Conservation (phyloP, 2,113 vertebrate species). For the Brienomyrus longianalis region DNA sequence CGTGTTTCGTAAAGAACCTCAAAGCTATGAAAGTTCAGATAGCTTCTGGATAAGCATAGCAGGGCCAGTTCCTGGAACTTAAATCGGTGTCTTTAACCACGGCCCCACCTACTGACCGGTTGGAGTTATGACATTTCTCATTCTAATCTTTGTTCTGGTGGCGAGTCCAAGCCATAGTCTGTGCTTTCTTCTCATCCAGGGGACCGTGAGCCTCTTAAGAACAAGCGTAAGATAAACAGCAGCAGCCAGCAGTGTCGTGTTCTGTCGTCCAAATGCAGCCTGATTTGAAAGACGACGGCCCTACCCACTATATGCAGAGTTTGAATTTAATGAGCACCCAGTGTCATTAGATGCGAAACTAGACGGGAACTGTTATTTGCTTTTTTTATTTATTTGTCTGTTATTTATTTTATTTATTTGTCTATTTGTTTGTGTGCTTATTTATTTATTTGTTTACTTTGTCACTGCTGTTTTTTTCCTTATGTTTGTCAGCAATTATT, state of each 20-base stretch:
- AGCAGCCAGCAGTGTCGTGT: background rate
- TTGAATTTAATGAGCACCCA: slow-evolving; percentile 10
- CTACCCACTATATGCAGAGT: background rate
- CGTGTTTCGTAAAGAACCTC: background rate
- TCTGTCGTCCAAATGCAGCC: slow-evolving; percentile 1
- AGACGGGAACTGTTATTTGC: slow-evolving; percentile 9
- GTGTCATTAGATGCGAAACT: slow-evolving; percentile 5
- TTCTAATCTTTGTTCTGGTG: background rate
- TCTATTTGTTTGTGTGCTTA: background rate
- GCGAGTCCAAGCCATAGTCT: background rate
- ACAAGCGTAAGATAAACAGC: background rate
- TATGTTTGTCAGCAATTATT: slow-evolving; percentile 19
- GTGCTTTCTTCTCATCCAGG: background rate
- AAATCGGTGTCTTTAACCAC: background rate
- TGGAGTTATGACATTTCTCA: background rate
- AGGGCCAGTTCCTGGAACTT: background rate
- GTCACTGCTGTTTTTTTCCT: background rate
- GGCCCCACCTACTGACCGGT: background rate
- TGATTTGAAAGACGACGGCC: background rate
- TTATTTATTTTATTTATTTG: slow-evolving; percentile 1
- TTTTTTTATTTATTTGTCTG: background rate
- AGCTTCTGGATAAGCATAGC: background rate
- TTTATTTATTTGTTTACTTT: slow-evolving; percentile 9
- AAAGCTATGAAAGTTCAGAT: background rate
- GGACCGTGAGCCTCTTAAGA: background rate